A percentile compares a stretch with the other conserved stretches of the same genome.
Evolutionary conservation across 2,113 vertebrate species (phyloP).

Genomic region (Phoxinus phoxinus): DNA sequence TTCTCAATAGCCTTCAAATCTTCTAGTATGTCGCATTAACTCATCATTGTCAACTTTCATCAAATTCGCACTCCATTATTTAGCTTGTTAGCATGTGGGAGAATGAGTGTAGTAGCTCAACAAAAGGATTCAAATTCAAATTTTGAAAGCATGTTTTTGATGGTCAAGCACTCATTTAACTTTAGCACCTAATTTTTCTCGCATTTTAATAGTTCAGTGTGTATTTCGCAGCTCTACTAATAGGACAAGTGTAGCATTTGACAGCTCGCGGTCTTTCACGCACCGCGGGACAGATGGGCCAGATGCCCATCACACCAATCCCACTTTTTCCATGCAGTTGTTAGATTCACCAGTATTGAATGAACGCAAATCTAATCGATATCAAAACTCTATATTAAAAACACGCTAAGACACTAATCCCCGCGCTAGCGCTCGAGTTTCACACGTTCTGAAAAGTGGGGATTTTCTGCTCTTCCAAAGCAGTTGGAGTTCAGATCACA

Average conservation of each 20-base stretch:
- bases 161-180: background rate
- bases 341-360: slow-evolving; percentile 66
- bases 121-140: background rate
- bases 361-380: slow-evolving; percentile 76
- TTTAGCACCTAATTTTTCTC: background rate
- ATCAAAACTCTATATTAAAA: slow-evolving; percentile 69
- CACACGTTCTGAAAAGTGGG: slow-evolving; percentile 58
- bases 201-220: background rate
- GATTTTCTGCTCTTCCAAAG: slow-evolving; percentile 56
- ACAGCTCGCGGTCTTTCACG: slow-evolving; percentile 18
- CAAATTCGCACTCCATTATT: slow-evolving; percentile 46
- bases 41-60: slow-evolving; percentile 64
- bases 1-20: background rate
- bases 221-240: background rate
- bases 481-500: slow-evolving; percentile 62
- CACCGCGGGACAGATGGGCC: background rate
- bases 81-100: background rate
- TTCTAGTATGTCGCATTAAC: slow-evolving; percentile 49
- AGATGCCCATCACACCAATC: background rate
- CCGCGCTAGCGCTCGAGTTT: slow-evolving; percentile 66
- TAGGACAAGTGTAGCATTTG: slow-evolving; percentile 2
- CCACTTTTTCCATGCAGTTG: slow-evolving; percentile 66
- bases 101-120: background rate
- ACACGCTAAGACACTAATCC: slow-evolving; percentile 66
- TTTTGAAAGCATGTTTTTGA: background rate